A percentile compares a stretch with the other conserved stretches of the same genome.
These are phyloP conservation scores for Mormoops blainvillei DNA, from an alignment of 2,113 vertebrate genomes.

Conservation along the genomic window DNA sequence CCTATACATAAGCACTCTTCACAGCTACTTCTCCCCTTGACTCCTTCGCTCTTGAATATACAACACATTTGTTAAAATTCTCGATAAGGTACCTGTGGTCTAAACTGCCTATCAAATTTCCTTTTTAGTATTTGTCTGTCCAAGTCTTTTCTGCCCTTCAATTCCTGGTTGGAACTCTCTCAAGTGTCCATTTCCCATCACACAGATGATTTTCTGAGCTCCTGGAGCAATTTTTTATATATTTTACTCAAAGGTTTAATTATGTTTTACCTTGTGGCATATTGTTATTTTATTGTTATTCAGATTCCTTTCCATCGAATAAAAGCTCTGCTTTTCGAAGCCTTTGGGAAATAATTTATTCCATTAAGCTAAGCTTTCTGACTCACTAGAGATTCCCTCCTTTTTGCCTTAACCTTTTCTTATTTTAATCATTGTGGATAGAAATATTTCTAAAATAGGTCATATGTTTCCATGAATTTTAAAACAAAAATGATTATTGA, in stretches of 20 bases:
- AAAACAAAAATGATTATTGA: not conserved
- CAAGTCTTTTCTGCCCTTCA: not conserved
- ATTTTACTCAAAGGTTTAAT: not conserved
- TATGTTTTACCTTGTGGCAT: not conserved
- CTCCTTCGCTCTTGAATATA: not conserved
- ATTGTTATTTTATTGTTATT: slow-evolving; percentile 49
- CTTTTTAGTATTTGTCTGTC: not conserved
- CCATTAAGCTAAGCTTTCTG: not conserved
- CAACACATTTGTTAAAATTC: not conserved
- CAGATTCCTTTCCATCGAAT: not conserved
- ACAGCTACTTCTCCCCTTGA: not conserved
- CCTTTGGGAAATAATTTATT: slow-evolving; percentile 7
- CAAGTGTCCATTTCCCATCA: not conserved
- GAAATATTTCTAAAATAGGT: not conserved
- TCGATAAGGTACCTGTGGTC: not conserved
- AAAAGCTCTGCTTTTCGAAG: slow-evolving; percentile 33
- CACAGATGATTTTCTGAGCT: not conserved
- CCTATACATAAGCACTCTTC: not conserved
- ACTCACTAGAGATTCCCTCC: not conserved
- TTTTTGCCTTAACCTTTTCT: not conserved
- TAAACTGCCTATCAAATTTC: not conserved
- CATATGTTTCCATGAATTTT: not conserved
- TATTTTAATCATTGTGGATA: not conserved
- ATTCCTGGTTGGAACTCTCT: not conserved
- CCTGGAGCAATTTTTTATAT: not conserved